A percentile compares a stretch with the other conserved stretches of the same genome.
Conservation (phyloP, 2,113 vertebrate genomes). For the Elanus axillaris region DNA sequence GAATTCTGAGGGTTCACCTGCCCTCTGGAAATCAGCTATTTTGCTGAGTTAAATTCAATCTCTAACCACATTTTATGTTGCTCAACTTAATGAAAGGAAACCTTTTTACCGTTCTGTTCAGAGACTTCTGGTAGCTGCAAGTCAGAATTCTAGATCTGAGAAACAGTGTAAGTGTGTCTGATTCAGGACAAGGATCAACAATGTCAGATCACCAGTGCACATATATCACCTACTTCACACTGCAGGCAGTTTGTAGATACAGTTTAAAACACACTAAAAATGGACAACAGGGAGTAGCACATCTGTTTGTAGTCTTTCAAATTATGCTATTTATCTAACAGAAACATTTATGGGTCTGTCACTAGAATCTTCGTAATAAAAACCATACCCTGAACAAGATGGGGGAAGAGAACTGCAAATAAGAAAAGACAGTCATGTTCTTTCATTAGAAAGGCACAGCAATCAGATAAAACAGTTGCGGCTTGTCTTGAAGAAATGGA, state of each 20-base stretch:
- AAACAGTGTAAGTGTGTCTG: neutral
- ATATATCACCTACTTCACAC: neutral
- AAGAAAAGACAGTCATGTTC: neutral
- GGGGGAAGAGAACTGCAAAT: neutral
- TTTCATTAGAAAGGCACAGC: neutral
- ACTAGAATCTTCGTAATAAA: neutral
- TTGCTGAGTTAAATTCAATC: neutral
- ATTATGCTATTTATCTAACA: neutral
- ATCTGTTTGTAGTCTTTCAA: neutral
- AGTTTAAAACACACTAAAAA: neutral
- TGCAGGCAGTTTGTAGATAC: neutral
- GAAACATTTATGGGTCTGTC: neutral
- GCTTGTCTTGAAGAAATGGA: neutral
- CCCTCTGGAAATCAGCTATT: neutral
- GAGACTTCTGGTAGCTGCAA: neutral
- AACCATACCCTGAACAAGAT: neutral
- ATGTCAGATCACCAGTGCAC: neutral
- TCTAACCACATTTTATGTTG: neutral
- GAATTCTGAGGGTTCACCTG: neutral
- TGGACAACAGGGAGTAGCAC: neutral
- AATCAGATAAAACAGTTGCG: neutral
- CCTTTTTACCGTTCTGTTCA: neutral
- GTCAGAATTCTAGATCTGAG: neutral
- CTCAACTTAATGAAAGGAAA: neutral
- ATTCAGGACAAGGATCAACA: neutral